Evolutionary conservation across 2,797 vertebrate genomes (phyloP).

Genomic region (Geotrypetes seraphini): DNA sequence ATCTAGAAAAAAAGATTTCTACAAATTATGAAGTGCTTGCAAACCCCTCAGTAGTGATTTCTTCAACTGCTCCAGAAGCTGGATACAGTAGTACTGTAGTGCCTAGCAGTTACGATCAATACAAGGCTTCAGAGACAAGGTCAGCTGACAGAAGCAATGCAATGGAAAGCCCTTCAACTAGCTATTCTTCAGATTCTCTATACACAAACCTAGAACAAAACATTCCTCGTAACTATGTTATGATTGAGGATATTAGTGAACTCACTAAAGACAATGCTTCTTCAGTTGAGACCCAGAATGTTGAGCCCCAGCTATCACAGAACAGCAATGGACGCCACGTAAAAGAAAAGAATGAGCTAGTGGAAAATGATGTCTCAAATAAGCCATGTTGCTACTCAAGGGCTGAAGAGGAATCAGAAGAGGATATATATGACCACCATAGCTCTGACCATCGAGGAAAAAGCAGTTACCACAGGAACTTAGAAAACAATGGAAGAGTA

Average conservation of each 20-base stretch:
- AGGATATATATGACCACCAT: constrained; percentile 85
- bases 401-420: constrained; percentile 83
- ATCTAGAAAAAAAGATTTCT: constrained; percentile 90
- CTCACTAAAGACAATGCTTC: constrained; percentile 83
- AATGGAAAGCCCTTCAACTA: constrained; percentile 70
- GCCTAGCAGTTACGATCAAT: constrained; percentile 72
- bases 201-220: constrained; percentile 92
- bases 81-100: constrained; percentile 56
- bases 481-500: constrained; percentile 74
- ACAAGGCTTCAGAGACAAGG: constrained; percentile 65
- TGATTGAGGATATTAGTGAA: constrained; percentile 98
- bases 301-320: constrained; percentile 45
- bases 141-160: constrained; percentile 56
- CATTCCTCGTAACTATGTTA: constrained; percentile 93
- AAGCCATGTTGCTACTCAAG: constrained; percentile 72
- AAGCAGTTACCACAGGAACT: constrained; percentile 63
- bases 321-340: constrained; percentile 55
- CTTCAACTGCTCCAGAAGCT: constrained; percentile 68
- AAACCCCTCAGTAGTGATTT: constrained; percentile 66
- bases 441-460: constrained; percentile 65
- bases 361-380: constrained; percentile 56
- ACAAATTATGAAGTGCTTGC: constrained; percentile 92
- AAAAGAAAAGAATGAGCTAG: constrained; percentile 53
- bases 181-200: constrained; percentile 76
- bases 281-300: constrained; percentile 67